phyloP scores from a whole-genome alignment of 2,113 vertebrate genomes.

The Oreochromis aureus region DNA sequence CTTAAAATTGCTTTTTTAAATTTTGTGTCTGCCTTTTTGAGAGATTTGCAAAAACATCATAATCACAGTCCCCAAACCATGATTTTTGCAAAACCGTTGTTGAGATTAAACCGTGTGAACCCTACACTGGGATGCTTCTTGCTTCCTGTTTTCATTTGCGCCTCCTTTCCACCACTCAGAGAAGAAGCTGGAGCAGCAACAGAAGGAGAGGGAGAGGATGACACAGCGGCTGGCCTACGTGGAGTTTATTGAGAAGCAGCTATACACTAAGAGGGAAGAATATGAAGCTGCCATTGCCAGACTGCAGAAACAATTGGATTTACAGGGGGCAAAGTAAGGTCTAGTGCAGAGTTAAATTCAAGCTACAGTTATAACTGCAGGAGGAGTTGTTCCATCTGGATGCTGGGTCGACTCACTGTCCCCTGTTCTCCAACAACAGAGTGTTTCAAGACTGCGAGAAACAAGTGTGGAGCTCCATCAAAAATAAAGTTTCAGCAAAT shows the following conservation, averaged over 20 bases:
- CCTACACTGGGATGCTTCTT: fast-evolving
- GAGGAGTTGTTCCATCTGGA: background rate
- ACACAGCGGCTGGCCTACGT: background rate
- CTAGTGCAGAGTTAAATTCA: background rate
- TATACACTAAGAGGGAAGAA: conserved; percentile 56
- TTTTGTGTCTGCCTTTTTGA: background rate
- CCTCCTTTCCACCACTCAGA: conserved; percentile 40
- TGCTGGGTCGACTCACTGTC: background rate
- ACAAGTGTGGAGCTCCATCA: conserved; percentile 20
- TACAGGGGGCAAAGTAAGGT: conserved; percentile 8
- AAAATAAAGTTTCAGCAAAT: background rate
- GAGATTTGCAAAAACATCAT: background rate
- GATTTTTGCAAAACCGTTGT: background rate
- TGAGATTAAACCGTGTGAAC: background rate
- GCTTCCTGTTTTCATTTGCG: background rate
- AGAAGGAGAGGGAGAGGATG: conserved; percentile 53
- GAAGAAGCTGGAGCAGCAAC: conserved; percentile 67
- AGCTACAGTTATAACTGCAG: background rate
- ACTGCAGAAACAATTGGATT: conserved; percentile 47
- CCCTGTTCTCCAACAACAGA: background rate
- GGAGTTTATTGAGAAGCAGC: conserved; percentile 49
- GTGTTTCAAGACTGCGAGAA: conserved; percentile 60
- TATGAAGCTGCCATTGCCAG: conserved; percentile 58
- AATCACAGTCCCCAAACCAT: fast-evolving
- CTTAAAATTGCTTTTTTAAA: background rate